Base-by-base conservation (phyloP, 1,140 invertebrate genomes). In the Choristoneura fumiferana region DNA sequence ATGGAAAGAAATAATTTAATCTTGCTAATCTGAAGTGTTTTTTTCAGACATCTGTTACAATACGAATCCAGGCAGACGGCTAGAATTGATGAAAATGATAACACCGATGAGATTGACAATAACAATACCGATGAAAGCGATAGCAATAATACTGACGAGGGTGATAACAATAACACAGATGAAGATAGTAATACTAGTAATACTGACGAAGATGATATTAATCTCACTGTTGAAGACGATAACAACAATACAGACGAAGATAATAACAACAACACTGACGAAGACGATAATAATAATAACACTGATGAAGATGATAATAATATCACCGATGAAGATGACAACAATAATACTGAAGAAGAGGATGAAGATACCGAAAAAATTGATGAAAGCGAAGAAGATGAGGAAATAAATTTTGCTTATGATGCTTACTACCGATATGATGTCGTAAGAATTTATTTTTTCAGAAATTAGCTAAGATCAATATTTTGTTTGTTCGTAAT, bases 391-490 rank as follows among this genome's bases (percentile, higher is more conserved):
- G 29, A 45, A 29, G 18, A 40, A 15, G 55, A 54, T 13, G 10
- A 15, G 0, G 39, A 55, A 9, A 52, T 55, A 34, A 22, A n/a
- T 1, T 82, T 82, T 57, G 60, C 63, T 59, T 73, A 68, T 38
- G 60, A 68, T 22, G 56, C 52, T 8, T 84, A 76, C 39, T 68
- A 84, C 10, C 63, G 76, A 36, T 84, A 77, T 40, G 63, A 76
- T 52, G 58, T 73, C 38, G 81, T 84, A 58, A 67, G 75, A 71
- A 38, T 63, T 45, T 18, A n/a, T 29, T 37, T 8, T 15, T 13
- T 10, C 10, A n/a, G n/a, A n/a, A n/a, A n/a, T n/a, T n/a, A n/a
- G n/a, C n/a, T n/a, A n/a, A n/a, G n/a, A n/a, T n/a, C n/a, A n/a
- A n/a, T n/a, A n/a, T n/a, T n/a, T n/a, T n/a, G n/a, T n/a, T n/a